phyloP scores from a whole-genome alignment of 2,888 invertebrate species.

The Euclidia mi region DNA sequence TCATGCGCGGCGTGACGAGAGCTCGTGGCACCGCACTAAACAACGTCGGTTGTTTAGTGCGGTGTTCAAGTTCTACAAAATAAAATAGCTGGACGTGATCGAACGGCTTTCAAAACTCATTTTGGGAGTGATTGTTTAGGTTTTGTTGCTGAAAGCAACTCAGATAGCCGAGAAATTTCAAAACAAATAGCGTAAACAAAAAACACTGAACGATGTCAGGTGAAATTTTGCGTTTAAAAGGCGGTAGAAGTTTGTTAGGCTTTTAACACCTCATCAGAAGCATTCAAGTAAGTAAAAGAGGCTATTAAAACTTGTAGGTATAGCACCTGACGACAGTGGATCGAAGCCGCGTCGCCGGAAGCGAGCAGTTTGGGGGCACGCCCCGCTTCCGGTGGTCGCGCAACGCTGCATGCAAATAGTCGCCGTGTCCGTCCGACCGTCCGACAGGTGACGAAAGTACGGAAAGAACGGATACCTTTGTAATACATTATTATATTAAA shows the following conservation, averaged over 20 bases:
- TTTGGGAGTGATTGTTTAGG: conserved; percentile 4
- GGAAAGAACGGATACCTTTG: conserved; percentile 42
- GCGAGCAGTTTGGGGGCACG: conserved; percentile 84
- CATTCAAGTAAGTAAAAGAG: conserved; percentile 35
- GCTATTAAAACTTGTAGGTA: conserved; percentile 44
- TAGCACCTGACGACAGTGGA: conserved; percentile 54
- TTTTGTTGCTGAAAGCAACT: conserved; percentile 10
- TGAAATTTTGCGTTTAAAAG: conserved; percentile 1
- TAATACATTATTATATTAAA: conserved; percentile 35
- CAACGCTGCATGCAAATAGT: conserved; percentile 85
- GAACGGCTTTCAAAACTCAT: conserved; percentile 20
- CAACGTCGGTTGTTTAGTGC: too few species aligned
- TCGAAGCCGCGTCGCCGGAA: conserved; percentile 70
- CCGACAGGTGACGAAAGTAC: conserved; percentile 68
- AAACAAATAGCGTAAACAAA: conserved; percentile 1
- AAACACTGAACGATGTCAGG: background rate
- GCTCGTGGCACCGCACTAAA: background rate
- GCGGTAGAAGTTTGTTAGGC: conserved; percentile 1
- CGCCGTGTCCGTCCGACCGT: conserved; percentile 51
- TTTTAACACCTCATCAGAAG: conserved; percentile 21
- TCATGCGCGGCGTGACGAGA: conserved; percentile 9
- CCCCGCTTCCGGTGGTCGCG: conserved; percentile 85
- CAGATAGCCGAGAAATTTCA: background rate
- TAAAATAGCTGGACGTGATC: conserved; percentile 4
- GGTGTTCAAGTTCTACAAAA: conserved; percentile 4